Percentiles rank a stretch among this genome's conserved stretches.
Conservation (phyloP, 2,888 invertebrate species). For the Axea sp. region DNA sequence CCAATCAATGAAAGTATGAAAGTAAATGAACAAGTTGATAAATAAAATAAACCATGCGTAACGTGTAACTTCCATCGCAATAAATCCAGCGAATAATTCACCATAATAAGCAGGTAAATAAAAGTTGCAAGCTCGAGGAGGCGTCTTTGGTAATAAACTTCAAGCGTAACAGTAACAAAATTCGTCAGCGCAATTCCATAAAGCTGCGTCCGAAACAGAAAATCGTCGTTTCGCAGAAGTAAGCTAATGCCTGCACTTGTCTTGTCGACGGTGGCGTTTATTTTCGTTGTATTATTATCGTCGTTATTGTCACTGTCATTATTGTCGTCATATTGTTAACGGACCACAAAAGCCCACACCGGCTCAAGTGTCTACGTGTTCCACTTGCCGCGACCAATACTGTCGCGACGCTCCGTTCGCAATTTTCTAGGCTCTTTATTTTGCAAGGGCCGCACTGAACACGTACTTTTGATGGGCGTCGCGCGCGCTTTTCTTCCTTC, state of each 20-base stretch:
- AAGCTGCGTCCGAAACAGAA: constrained; percentile 13
- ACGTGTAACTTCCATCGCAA: no score
- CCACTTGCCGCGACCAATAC: constrained; percentile 55
- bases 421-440: constrained; percentile 58
- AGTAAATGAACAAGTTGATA: no score
- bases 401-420: constrained; percentile 52
- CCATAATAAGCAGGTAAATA: neutral
- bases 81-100: no score
- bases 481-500: constrained; percentile 29
- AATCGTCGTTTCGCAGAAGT: constrained; percentile 24
- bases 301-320: constrained; percentile 58
- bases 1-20: no score
- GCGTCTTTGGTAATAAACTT: constrained; percentile 7
- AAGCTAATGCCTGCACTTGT: constrained; percentile 39
- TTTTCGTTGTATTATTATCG: constrained; percentile 45
- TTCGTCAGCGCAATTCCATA: constrained; percentile 12
- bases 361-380: constrained; percentile 58
- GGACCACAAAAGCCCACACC: constrained; percentile 45
- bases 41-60: no score
- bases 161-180: constrained; percentile 20
- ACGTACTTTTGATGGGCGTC: constrained; percentile 56
- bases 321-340: constrained; percentile 58
- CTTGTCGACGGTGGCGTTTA: constrained; percentile 39
- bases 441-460: constrained; percentile 56
- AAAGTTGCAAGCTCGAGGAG: neutral